phyloP scores from a whole-genome alignment of 2,888 invertebrate species.

The Eumacrocentrus americanus region DNA sequence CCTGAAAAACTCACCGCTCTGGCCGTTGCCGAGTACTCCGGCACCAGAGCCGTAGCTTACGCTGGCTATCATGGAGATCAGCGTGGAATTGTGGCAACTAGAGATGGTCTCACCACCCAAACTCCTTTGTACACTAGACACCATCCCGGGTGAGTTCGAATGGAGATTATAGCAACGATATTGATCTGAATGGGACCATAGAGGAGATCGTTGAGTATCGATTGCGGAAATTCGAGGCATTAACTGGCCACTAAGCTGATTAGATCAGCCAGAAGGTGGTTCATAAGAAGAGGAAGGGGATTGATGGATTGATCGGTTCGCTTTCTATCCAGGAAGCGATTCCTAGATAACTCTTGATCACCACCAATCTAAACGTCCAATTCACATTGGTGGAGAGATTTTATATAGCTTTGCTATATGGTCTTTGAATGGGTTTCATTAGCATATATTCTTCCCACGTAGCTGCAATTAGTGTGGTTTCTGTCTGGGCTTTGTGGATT shows the following conservation, averaged over 20 bases:
- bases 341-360: background rate
- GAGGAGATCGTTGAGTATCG: background rate
- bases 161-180: too few relatives aligned
- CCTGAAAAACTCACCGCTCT: slow-evolving; percentile 44
- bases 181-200: too few relatives aligned
- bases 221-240: slow-evolving; percentile 18
- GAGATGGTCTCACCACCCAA: slow-evolving; percentile 33
- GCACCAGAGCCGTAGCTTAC: slow-evolving; percentile 46
- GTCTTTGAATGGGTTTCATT: too few relatives aligned
- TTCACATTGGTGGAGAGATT: background rate
- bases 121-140: slow-evolving; percentile 46
- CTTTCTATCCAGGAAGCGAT: slow-evolving; percentile 10
- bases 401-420: too few relatives aligned
- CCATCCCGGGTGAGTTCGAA: slow-evolving; percentile 52
- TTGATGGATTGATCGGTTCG: slow-evolving; percentile 13
- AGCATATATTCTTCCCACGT: too few relatives aligned
- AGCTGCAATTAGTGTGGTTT: too few relatives aligned
- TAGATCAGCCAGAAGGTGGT: slow-evolving; percentile 7
- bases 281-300: background rate
- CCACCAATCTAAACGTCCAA: background rate
- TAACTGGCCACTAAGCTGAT: slow-evolving; percentile 16
- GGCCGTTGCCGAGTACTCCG: slow-evolving; percentile 42
- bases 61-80: slow-evolving; percentile 44
- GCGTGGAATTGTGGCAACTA: slow-evolving; percentile 19
- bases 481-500: too few relatives aligned